Evolutionary conservation across 1,140 invertebrate species (phyloP), one percentile per base, ranked within the genome.

Genomic region (Atta texana): DNA sequence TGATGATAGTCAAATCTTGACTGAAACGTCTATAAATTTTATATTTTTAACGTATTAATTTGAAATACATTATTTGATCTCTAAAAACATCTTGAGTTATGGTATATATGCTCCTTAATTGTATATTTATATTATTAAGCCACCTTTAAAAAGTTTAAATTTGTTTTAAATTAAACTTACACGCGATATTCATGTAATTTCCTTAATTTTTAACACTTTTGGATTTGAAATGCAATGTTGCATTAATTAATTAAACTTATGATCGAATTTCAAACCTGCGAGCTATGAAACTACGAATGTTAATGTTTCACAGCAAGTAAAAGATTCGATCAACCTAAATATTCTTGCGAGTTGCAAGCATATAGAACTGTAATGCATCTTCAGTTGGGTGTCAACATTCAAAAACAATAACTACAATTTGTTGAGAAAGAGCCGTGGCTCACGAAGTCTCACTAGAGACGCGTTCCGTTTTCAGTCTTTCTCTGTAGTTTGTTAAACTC

Each of bases 321-420:
- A 31, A 4, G 44, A 34, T 6, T 39, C 31, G 12, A 34, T 34
- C 53, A 31, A 3, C 2, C 4, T 74, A 57, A 74, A 74, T 57
- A 57, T 74, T 34, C 10, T 2, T 74, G n/a, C 12, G 6, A 74
- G 18, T 31, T 72, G 8, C 10, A 55, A 31, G 18, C 28, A 55
- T 24, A 28, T 49, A 49, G 8, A 55, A 28, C 24, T 71, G 16
- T 72, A 53, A 74, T 31, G 31, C 28, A 57, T 55, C 51, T 74
- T n/a, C 53, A 74, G 51, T 3, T 39, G n/a, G 18, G 12, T 55
- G 18, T 74, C 31, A 71, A 14, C 49, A 75, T 57, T 39, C 31
- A 39, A 21, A 44, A 82, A 87, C 86, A 75, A 84, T 87, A 87
- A 87, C 53, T 49, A 75, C 34, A 84, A 84, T 87, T 87, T 68